phyloP scores from a whole-genome alignment of 1,140 invertebrate species.

The Lepidurus packardi region DNA sequence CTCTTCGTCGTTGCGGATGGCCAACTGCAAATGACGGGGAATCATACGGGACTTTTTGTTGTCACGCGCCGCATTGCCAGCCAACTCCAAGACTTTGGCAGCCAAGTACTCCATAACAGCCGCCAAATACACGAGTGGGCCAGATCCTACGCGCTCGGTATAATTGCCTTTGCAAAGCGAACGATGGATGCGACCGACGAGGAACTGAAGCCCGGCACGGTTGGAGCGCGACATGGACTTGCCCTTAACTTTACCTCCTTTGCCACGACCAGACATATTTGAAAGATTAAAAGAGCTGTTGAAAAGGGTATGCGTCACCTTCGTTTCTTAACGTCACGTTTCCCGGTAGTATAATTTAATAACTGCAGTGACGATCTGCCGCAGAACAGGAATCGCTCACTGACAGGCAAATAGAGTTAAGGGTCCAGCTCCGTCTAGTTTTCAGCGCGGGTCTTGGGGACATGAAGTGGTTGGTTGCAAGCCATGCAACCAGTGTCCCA shows the following conservation, averaged over 20 bases:
- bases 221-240: no score
- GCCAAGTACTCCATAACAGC: conserved; percentile 52
- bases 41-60: conserved; percentile 46
- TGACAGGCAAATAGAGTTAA: no score
- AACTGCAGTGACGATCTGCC: no score
- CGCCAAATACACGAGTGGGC: conserved; percentile 53
- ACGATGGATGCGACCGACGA: no score
- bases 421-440: no score
- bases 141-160: conserved; percentile 50
- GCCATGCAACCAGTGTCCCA: neutral
- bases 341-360: no score
- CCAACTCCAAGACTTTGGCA: conserved; percentile 57
- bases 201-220: no score
- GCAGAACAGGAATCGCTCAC: no score
- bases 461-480: no score
- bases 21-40: conserved; percentile 49
- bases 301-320: neutral
- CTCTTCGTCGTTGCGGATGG: conserved; percentile 42
- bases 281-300: no score
- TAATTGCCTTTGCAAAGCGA: conserved; percentile 43
- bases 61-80: conserved; percentile 39
- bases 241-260: conserved; percentile 47
- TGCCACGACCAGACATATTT: conserved; percentile 53
- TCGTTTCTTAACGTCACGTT: no score
- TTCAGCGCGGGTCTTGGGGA: no score